phyloP scores from a whole-genome alignment of 2,888 invertebrate species.

The Cheiracanthium punctorium region DNA sequence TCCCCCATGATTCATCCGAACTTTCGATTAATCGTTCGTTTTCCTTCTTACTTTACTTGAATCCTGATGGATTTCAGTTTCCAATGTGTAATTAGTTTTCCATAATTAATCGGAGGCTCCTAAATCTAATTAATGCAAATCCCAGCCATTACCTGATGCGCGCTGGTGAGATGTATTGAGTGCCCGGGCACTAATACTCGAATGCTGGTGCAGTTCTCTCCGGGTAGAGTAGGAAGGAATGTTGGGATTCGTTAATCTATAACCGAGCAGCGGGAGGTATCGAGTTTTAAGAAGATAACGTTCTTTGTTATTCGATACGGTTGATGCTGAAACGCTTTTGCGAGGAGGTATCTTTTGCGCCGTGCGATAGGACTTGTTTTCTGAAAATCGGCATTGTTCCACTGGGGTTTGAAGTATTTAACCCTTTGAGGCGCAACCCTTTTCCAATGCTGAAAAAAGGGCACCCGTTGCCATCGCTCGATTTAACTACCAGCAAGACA shows the following conservation, averaged over 20 bases:
- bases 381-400: too few relatives aligned
- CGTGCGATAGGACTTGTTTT: too few relatives aligned
- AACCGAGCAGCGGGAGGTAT: not conserved
- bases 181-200: not conserved
- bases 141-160: not conserved
- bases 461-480: too few relatives aligned
- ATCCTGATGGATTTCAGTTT: constrained; percentile 2
- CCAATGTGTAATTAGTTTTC: constrained; percentile 4
- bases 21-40: not conserved
- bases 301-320: not conserved
- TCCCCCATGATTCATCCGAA: not conserved
- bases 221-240: too few relatives aligned
- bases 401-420: too few relatives aligned
- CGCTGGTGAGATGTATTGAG: not conserved
- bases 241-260: not conserved
- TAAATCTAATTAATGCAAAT: not conserved
- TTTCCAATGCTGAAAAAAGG: too few relatives aligned
- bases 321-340: too few relatives aligned
- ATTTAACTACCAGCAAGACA: too few relatives aligned
- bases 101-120: not conserved
- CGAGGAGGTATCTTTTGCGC: too few relatives aligned
- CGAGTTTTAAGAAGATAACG: not conserved
- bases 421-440: too few relatives aligned
- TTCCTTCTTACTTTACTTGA: not conserved
- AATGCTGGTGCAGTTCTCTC: too few relatives aligned